Evolutionary conservation across 1,140 invertebrate genomes (phyloP).

Genomic region (Drosophila kepulauana): DNA sequence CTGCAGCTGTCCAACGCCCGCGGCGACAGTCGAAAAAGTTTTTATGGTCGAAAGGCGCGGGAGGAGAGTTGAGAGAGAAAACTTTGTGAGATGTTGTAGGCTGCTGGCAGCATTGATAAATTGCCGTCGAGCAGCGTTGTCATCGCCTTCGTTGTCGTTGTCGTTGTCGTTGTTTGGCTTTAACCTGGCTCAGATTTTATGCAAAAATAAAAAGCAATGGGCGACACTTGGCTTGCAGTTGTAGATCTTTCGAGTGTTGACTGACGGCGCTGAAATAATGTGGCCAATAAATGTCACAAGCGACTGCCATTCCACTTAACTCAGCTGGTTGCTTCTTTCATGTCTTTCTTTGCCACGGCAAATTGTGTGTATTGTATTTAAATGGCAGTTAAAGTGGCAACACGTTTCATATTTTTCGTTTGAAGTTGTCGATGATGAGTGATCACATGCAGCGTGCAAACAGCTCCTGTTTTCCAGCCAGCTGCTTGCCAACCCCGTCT

Average conservation of each 20-base stretch:
- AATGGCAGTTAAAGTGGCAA: conserved; percentile 83
- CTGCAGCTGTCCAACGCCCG: conserved; percentile 55
- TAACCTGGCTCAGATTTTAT: conserved; percentile 72
- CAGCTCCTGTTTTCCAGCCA: conserved; percentile 17
- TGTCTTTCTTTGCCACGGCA: conserved; percentile 62
- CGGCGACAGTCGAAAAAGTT: conserved; percentile 69
- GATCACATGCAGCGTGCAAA: conserved; percentile 51
- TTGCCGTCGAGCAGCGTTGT: conserved; percentile 56
- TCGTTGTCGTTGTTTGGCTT: conserved; percentile 30
- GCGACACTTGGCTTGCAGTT: conserved; percentile 38
- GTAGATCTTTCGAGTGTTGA: conserved; percentile 72
- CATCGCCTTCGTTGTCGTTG: conserved; percentile 23
- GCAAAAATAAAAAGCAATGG: conserved; percentile 53
- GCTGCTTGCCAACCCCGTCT: not conserved
- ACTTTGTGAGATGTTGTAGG: conserved; percentile 64
- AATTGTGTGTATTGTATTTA: conserved; percentile 68
- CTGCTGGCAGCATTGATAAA: conserved; percentile 79
- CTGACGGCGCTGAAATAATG: conserved; percentile 80
- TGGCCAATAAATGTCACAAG: conserved; percentile 82
- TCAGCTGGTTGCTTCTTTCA: conserved; percentile 54
- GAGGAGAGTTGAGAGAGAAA: conserved; percentile 28
- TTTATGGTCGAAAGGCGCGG: conserved; percentile 30
- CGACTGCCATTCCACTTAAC: conserved; percentile 4
- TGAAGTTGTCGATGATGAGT: conserved; percentile 65
- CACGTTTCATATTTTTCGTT: conserved; percentile 74